These are phyloP conservation scores for Cheilosia soror DNA, from an alignment of 2,888 invertebrate genomes.

Conservation along the genomic window DNA sequence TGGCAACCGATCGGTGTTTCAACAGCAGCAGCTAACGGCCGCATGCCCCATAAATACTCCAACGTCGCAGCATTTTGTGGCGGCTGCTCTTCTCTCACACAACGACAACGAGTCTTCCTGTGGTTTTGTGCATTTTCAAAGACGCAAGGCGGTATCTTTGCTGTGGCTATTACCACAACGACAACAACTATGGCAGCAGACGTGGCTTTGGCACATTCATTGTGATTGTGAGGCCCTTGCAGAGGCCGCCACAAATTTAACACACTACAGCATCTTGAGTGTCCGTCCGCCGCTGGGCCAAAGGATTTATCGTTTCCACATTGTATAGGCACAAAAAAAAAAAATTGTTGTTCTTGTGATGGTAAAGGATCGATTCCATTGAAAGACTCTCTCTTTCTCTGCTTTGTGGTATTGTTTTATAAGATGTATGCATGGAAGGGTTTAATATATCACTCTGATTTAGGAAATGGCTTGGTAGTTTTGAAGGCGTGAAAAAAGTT, in stretches of 20 bases:
- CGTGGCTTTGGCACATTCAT: constrained; percentile 74
- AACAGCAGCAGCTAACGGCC: constrained; percentile 54
- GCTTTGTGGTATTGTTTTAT: constrained; percentile 46
- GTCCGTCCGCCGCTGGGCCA: constrained; percentile 69
- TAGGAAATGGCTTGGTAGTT: constrained; percentile 54
- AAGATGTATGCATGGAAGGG: constrained; percentile 54
- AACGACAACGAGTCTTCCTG: constrained; percentile 42
- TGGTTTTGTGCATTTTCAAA: constrained; percentile 67
- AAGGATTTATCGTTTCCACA: constrained; percentile 69
- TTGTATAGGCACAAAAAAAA: constrained; percentile 8
- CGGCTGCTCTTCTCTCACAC: constrained; percentile 46
- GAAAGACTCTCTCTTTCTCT: constrained; percentile 44
- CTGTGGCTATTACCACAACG: constrained; percentile 70
- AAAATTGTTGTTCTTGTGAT: constrained; percentile 52
- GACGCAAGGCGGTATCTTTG: constrained; percentile 68
- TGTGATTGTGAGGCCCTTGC: constrained; percentile 63
- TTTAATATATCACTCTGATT: constrained; percentile 73
- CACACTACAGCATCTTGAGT: constrained; percentile 71
- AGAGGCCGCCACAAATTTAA: constrained; percentile 70
- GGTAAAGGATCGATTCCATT: constrained; percentile 70
- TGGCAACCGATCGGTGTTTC: constrained; percentile 59
- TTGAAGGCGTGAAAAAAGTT: constrained; percentile 72
- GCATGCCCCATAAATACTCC: constrained; percentile 73
- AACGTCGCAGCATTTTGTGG: constrained; percentile 74
- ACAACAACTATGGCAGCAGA: constrained; percentile 64